Base-by-base conservation (phyloP, 2,113 vertebrate genomes). In the Sisor rabdophorus region DNA sequence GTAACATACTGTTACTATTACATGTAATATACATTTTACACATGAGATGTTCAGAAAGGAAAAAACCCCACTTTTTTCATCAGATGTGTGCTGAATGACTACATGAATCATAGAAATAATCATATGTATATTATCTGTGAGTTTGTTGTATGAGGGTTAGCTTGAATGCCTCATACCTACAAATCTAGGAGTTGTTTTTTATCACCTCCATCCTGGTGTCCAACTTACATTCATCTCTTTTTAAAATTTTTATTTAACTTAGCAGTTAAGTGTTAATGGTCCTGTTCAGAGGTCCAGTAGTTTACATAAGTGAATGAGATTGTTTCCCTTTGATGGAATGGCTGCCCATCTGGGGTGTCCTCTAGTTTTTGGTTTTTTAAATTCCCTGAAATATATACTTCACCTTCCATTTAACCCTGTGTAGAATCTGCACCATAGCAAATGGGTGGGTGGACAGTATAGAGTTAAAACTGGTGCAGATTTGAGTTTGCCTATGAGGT, bases 1-100 rank as follows among this genome's bases (percentile, higher is more conserved):
- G 44, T 68, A 68, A 68, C 64, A 17, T 24, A 22, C 28, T 67
- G 24, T n/a, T n/a, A n/a, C n/a, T n/a, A n/a, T n/a, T n/a, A n/a
- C n/a, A n/a, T n/a, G n/a, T n/a, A n/a, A n/a, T 24, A 26, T 24
- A 44, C 36, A 44, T 44, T 44, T 65, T 65, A 65, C 47, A 44
- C 63, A 47, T 10, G 36, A 47, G 20, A 32, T 12, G 28, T 6
- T 40, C 7, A 6, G 20, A 36, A 63, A 36, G 11, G 2, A 30
- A 19, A 8, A 28, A 28, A 36, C 32, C n/a, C n/a, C 16, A 15
- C 28, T 28, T 58, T 17, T 19, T 19, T 15, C 26, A 10, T 17
- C 8, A 60, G 26, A 19, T 16, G 16, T 16, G 16, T 40, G 12
- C 10, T n/a, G 11, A 36, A 63, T 36, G 58, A 60, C 15, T 30